Percentiles rank a stretch among this genome's conserved stretches.
phyloP scores from a whole-genome alignment of 2,888 invertebrate genomes.

The Resseliella maxima region DNA sequence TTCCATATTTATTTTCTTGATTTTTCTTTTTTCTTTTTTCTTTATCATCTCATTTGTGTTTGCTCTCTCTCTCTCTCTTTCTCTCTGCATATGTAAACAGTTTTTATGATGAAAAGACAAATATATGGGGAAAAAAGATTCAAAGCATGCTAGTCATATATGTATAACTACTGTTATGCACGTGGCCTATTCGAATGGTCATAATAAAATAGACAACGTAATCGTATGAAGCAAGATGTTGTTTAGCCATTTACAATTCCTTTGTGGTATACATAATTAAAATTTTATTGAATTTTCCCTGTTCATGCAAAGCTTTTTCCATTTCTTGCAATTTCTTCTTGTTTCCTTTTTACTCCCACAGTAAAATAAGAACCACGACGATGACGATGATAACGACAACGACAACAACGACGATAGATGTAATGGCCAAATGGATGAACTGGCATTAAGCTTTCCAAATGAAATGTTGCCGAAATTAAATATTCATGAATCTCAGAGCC shows the following conservation, averaged over 20 bases:
- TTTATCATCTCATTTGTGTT: too few relatives aligned
- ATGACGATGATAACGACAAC: too few relatives aligned
- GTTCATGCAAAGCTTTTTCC: background rate
- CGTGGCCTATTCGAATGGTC: background rate
- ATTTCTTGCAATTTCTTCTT: background rate
- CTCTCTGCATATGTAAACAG: too few relatives aligned
- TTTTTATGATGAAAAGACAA: too few relatives aligned
- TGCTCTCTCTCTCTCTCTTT: too few relatives aligned
- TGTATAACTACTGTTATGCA: too few relatives aligned
- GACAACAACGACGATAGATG: too few relatives aligned
- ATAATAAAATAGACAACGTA: constrained; percentile 6
- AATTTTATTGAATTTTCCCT: constrained; percentile 42
- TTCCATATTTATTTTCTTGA: too few relatives aligned
- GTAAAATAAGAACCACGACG: too few relatives aligned
- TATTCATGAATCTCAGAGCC: background rate
- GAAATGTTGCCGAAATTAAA: constrained; percentile 6
- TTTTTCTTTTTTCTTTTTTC: too few relatives aligned
- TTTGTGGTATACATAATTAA: constrained; percentile 50
- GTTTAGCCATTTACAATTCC: constrained; percentile 22
- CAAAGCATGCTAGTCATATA: background rate
- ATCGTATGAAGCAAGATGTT: background rate
- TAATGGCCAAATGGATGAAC: background rate
- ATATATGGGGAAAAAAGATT: too few relatives aligned
- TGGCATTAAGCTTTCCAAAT: background rate
- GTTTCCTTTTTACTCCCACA: too few relatives aligned